A percentile compares a stretch with the other conserved stretches of the same genome.
phyloP scores from a whole-genome alignment of 2,113 vertebrate species.

The Notothenia coriiceps region DNA sequence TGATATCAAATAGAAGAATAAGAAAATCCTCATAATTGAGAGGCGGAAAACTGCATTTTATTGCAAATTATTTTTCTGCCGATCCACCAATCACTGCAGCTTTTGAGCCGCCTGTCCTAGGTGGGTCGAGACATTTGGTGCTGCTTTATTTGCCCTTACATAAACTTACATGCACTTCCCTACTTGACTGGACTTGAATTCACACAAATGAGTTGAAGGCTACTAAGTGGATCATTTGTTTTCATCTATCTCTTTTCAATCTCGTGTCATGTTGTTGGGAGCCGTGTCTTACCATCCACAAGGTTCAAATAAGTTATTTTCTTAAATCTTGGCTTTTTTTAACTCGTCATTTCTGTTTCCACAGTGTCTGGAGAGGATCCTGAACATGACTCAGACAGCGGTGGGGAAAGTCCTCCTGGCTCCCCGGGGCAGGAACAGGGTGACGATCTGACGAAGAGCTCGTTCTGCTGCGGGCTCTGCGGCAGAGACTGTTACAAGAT shows the following conservation, averaged over 20 bases:
- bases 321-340: not conserved
- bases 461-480: constrained; percentile 79
- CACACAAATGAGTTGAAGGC: not conserved
- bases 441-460: constrained; percentile 50
- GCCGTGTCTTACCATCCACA: not conserved
- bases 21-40: no score
- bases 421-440: constrained; percentile 21
- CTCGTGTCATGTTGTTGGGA: not conserved
- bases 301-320: no score
- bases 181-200: not conserved
- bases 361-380: constrained; percentile 44
- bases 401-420: constrained; percentile 24
- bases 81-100: no score
- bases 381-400: not conserved
- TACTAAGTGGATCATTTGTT: not conserved
- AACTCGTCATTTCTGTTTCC: not conserved
- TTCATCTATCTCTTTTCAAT: not conserved
- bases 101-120: no score
- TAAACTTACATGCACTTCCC: not conserved
- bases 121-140: no score
- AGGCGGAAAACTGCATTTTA: no score
- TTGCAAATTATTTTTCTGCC: no score
- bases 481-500: constrained; percentile 81
- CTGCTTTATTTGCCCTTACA: no score
- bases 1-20: no score